These are phyloP conservation scores for Drosophila azteca DNA, from an alignment of 1,140 invertebrate species.

Conservation along the genomic window DNA sequence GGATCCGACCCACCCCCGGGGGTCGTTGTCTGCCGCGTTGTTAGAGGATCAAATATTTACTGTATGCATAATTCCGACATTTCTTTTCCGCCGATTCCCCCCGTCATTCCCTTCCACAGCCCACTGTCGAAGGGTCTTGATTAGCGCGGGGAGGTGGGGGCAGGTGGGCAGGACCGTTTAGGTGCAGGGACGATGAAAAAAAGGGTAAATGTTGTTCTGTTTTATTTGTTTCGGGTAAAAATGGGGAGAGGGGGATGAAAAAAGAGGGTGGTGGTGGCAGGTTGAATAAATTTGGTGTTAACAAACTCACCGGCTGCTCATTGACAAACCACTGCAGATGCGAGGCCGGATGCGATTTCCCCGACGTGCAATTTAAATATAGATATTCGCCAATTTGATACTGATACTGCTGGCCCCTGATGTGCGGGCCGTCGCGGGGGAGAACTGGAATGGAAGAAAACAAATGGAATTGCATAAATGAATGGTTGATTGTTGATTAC, in stretches of 20 bases:
- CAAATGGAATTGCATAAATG: not conserved
- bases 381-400: slow-evolving; percentile 92
- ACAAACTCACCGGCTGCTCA: slow-evolving; percentile 88
- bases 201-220: slow-evolving; percentile 30
- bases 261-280: slow-evolving; percentile 8
- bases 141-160: slow-evolving; percentile 46
- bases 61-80: slow-evolving; percentile 77
- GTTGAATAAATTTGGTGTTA: slow-evolving; percentile 23
- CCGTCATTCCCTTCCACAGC: not conserved
- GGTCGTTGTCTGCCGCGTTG: slow-evolving; percentile 63
- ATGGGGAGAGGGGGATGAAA: not conserved
- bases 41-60: slow-evolving; percentile 78
- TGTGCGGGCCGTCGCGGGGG: slow-evolving; percentile 90
- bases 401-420: slow-evolving; percentile 90
- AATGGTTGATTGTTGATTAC: too few relatives aligned
- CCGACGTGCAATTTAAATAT: slow-evolving; percentile 93
- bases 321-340: slow-evolving; percentile 92
- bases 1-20: not conserved
- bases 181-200: slow-evolving; percentile 4
- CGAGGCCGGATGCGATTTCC: slow-evolving; percentile 90
- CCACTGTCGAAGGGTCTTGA: slow-evolving; percentile 29
- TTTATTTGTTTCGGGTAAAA: slow-evolving; percentile 24
- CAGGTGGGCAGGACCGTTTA: slow-evolving; percentile 32
- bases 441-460: slow-evolving; percentile 87
- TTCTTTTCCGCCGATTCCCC: slow-evolving; percentile 23